Evolutionary conservation across 2,888 invertebrate genomes (phyloP), one percentile per base, ranked within the genome.

Genomic region (Bellardia pandia): DNA sequence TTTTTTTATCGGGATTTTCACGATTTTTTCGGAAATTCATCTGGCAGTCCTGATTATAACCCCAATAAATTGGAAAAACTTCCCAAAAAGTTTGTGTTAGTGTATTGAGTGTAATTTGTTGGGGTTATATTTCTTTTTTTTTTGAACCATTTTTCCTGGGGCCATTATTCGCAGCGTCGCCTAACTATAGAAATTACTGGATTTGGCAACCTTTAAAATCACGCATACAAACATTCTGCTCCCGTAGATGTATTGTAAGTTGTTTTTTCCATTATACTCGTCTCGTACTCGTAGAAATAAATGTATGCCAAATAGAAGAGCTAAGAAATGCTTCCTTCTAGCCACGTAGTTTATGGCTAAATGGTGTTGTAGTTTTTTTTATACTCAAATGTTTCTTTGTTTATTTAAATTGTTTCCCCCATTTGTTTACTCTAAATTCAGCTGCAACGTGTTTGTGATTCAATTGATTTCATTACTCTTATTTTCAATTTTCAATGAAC

Each of bases 371-470:
- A 9, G 30, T 58, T 37, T 58, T 78, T 45, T 69, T 23, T 40
- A 56, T 69, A 14, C 48, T 48, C 30, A 71, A 71, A 71, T 62
- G 5, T 60, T 71, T 51, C n/a, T 40, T 51, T 53, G 51, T 71
- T 33, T 37, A 16, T 5, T 71, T 37, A 4, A 23, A 23, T 23
- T 23, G 13, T 33, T 56, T 66, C 53, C 13, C 42, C 45, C 13
- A 37, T 56, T 68, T 71, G 11, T 42, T 64, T 72, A 13, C 30
- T 62, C 82, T 33, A 16, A 58, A 83, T 83, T 76, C 69, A 83
- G 62, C 76, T 16, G 76, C 76, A 76, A 71, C 82, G 82, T 76
- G 76, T 62, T 76, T 75, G 9, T n/a, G 60, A 69, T 75, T 58
- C 66, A 64, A 16, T 16, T 45, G 9, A 6, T 30, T 81, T 81